Base-by-base conservation (phyloP, 2,888 invertebrate species). In the Eupithecia abbreviata region DNA sequence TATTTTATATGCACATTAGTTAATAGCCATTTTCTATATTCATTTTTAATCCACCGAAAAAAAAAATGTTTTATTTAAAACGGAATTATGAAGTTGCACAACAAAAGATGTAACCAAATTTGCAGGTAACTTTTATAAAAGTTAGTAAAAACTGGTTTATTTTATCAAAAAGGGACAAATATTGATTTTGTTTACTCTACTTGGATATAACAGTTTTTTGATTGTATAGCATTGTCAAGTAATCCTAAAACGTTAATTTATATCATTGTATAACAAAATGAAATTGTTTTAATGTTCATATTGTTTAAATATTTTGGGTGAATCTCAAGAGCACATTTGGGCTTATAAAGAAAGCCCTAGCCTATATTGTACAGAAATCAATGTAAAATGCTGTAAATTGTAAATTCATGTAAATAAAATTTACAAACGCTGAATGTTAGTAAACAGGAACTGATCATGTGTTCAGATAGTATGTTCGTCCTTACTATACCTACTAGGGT, bases 391-490 rank as follows among this genome's bases (percentile, higher is more conserved):
- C 13, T 68, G 74, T 69, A 41, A 47, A 47, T 68, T 68, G 70
- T 66, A 71, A 71, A 55, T 71, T 68, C 71, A 41, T 71, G 71
- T 55, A 73, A 73, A 73, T 66, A 72, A 43, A 30, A 72, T 13
- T 13, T 47, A 67, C 73, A 65, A n/a, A 45, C n/a, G 77, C 73
- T 68, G 18, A 13, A 45, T 71, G 71, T 71, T 43, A 62, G 73
- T 77, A 80, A 74, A 79, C 72, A 73, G 78, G 51, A 70, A 72
- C 49, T 74, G 74, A 69, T 74, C 65, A 74, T 70, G 74, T 74
- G 74, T 74, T 74, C 69, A 74, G 62, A 62, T 72, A 49, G 69
- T 49, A 69, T 12, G 69, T 69, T 47, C 30, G 47, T 69, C 30
- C 69, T 69, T 30, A 68, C 15, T 41, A 9, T 67, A 15, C 3